Evolutionary conservation across 2,888 invertebrate genomes (phyloP).

Genomic region (Neocrepidodera transversa): DNA sequence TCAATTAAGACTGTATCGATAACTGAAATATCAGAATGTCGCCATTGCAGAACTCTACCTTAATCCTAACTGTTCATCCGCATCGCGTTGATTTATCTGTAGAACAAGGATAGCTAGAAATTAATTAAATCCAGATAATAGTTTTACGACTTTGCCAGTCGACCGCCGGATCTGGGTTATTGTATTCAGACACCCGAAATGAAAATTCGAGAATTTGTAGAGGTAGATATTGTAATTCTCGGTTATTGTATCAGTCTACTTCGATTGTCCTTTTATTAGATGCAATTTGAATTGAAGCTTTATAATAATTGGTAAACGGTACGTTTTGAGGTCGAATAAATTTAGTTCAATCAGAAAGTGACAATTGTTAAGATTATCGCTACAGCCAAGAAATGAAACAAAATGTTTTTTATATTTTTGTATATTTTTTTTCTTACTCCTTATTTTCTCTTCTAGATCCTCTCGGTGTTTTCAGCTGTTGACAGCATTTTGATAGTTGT

Average conservation of each 20-base stretch:
- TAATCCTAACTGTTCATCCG: slow-evolving; percentile 3
- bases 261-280: not conserved
- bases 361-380: too few species aligned
- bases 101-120: slow-evolving; percentile 9
- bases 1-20: not conserved
- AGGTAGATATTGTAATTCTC: slow-evolving; percentile 1
- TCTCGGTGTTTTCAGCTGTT: too few species aligned
- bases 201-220: slow-evolving; percentile 8
- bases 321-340: too few species aligned
- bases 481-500: too few species aligned
- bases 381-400: too few species aligned
- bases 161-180: slow-evolving; percentile 12
- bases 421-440: too few species aligned
- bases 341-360: too few species aligned
- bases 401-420: too few species aligned
- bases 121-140: slow-evolving; percentile 16
- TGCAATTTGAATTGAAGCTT: too few species aligned
- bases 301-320: too few species aligned
- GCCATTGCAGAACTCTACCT: slow-evolving; percentile 5
- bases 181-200: slow-evolving; percentile 12
- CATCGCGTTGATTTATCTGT: slow-evolving; percentile 7
- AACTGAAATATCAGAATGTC: slow-evolving; percentile 1
- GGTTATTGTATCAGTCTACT: slow-evolving; percentile 1
- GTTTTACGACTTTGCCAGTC: slow-evolving; percentile 12
- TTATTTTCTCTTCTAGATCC: too few species aligned